A percentile compares a stretch with the other conserved stretches of the same genome.
phyloP scores from a whole-genome alignment of 2,113 vertebrate species.

The Peromyscus polionotus region DNA sequence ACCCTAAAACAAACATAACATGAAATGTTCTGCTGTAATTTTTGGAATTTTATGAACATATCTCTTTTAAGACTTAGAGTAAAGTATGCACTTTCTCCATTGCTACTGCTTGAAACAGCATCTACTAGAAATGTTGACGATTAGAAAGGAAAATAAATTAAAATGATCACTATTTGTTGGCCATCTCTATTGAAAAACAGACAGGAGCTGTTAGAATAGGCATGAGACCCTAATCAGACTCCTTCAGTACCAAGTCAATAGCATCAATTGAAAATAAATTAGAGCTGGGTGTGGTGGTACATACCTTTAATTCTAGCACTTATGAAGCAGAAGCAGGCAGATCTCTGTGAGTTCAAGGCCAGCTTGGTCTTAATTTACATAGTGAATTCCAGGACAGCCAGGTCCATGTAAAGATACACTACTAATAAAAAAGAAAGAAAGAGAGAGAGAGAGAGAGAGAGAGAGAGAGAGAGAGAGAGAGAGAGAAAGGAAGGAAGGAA shows the following conservation, averaged over 20 bases:
- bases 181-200: neutral
- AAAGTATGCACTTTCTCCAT: neutral
- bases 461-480: fast-evolving
- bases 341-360: neutral
- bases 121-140: neutral
- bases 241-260: neutral
- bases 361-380: too few species aligned
- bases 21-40: neutral
- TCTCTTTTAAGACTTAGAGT: neutral
- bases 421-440: neutral
- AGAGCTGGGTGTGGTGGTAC: neutral
- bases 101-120: neutral
- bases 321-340: neutral
- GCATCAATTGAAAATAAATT: neutral
- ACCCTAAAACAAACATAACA: neutral
- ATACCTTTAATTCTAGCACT: neutral
- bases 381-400: neutral
- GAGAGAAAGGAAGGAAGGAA: neutral
- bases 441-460: too few species aligned
- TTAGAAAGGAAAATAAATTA: neutral
- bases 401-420: neutral
- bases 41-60: neutral
- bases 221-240: neutral
- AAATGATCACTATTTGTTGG: neutral
- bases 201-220: neutral